Conservation (phyloP, 1,140 invertebrate genomes). For the Drosophila persimilis region DNA sequence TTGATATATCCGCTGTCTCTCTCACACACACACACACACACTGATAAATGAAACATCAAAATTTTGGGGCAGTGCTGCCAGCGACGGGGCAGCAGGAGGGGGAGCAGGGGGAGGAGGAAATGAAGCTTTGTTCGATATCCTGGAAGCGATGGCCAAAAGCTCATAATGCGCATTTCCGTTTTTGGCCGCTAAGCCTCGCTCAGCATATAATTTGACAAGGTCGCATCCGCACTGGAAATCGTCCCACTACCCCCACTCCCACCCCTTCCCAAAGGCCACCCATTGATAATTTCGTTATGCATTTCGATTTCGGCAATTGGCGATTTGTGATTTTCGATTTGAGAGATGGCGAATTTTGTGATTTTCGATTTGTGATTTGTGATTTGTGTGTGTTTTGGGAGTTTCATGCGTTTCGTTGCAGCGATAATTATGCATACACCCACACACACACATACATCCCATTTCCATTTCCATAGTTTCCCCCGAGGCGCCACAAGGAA, state of each 20-base stretch:
- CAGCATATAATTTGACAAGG: constrained; percentile 77
- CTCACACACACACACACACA: not conserved
- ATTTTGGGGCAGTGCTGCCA: constrained; percentile 9
- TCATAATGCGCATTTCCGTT: constrained; percentile 74
- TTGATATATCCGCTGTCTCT: not conserved
- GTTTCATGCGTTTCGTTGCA: constrained; percentile 33
- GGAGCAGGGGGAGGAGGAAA: not conserved
- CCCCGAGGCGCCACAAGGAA: too few relatives aligned
- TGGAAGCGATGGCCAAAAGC: constrained; percentile 47
- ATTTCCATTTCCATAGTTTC: too few relatives aligned
- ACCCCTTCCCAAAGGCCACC: not conserved
- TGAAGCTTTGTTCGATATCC: not conserved
- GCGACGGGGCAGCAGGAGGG: not conserved
- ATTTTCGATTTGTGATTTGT: constrained; percentile 59
- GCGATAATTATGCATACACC: constrained; percentile 50
- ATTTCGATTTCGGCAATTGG: constrained; percentile 73
- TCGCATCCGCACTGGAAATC: constrained; percentile 18
- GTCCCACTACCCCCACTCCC: too few relatives aligned
- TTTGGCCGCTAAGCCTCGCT: constrained; percentile 52
- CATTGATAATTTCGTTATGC: constrained; percentile 69
- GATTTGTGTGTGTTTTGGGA: constrained; percentile 7
- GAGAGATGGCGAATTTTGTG: constrained; percentile 27
- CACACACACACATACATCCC: constrained; percentile 2
- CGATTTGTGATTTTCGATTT: constrained; percentile 51
- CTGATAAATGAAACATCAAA: constrained; percentile 61